These are phyloP conservation scores for Cydia pomonella DNA, from an alignment of 1,140 invertebrate species.

Conservation along the genomic window DNA sequence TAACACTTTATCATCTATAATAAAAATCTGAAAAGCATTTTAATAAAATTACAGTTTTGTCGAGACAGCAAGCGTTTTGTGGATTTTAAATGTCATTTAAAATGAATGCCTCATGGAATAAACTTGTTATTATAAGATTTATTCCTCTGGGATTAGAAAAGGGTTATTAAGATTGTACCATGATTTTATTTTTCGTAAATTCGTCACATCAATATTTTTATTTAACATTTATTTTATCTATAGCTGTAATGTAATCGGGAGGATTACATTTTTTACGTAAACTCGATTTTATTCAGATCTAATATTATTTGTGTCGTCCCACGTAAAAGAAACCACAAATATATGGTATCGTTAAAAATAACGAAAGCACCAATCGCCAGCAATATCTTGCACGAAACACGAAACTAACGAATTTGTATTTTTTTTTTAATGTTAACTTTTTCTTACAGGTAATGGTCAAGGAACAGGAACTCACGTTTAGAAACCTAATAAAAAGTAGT, in stretches of 20 bases:
- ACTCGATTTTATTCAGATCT: too few species aligned
- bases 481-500: neutral
- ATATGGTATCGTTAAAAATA: too few species aligned
- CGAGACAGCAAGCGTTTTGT: slow-evolving; percentile 1
- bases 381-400: too few species aligned
- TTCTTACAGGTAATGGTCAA: slow-evolving; percentile 18
- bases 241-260: too few species aligned
- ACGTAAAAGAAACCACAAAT: too few species aligned
- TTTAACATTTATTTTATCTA: too few species aligned
- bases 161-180: neutral
- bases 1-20: neutral
- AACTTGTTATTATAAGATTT: neutral
- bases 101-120: neutral
- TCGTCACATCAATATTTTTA: too few species aligned
- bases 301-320: too few species aligned
- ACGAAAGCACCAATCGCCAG: too few species aligned
- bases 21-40: neutral
- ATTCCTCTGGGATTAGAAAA: neutral
- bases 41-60: neutral
- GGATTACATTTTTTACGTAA: too few species aligned
- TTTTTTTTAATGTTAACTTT: neutral
- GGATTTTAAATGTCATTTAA: neutral
- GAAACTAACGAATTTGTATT: too few species aligned
- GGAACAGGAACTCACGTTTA: slow-evolving; percentile 18
- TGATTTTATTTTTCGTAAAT: too few species aligned